Conservation (phyloP, 35 echinoderm and acorn worm species). For the Heliocidaris tuberculata region DNA sequence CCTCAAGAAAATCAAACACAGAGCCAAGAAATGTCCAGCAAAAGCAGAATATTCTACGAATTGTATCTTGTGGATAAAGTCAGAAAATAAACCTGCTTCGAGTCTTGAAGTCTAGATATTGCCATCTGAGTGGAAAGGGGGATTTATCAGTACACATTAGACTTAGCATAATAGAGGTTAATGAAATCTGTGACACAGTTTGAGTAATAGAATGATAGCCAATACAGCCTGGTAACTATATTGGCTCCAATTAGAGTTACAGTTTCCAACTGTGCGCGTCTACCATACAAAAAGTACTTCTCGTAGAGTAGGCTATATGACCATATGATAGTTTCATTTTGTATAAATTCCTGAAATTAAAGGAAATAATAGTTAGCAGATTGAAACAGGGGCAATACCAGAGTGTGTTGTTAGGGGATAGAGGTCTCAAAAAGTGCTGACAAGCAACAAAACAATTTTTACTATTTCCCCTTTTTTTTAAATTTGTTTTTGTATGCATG, state of each 20-base stretch:
- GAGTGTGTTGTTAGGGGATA: too few relatives aligned
- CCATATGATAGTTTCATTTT: too few relatives aligned
- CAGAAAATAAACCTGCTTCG: neutral
- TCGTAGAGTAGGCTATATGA: too few relatives aligned
- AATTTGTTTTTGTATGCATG: too few relatives aligned
- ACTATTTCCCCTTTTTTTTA: too few relatives aligned
- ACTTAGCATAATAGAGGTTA: neutral
- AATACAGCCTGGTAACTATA: neutral
- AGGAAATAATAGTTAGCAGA: too few relatives aligned
- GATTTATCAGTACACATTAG: neutral
- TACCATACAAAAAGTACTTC: neutral
- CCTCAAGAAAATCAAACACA: neutral
- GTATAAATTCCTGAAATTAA: too few relatives aligned
- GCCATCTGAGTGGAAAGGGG: neutral
- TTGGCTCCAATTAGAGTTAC: neutral
- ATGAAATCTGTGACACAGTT: neutral
- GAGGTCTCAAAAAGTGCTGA: too few relatives aligned
- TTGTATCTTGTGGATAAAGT: too few relatives aligned
- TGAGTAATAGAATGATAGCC: neutral
- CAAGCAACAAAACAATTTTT: too few relatives aligned
- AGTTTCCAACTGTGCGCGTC: neutral
- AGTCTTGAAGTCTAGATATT: neutral
- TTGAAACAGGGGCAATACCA: too few relatives aligned
- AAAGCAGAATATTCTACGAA: neutral
- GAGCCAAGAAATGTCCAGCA: neutral